phyloP scores from a whole-genome alignment of 2,888 invertebrate species.

The Cheilosia vulpina region DNA sequence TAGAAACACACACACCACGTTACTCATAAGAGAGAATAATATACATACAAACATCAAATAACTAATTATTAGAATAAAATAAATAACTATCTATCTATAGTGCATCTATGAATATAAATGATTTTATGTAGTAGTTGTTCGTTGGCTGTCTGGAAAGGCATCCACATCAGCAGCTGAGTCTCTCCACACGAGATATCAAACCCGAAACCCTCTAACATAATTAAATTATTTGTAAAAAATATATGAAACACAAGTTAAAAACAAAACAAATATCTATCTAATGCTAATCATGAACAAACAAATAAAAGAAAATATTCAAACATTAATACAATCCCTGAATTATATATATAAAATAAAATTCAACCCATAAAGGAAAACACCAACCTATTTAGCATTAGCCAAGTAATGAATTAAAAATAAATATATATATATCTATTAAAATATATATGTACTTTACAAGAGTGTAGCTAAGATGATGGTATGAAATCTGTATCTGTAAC shows the following conservation, averaged over 20 bases:
- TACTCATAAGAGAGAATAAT: slow-evolving; percentile 53
- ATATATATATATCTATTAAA: slow-evolving; percentile 51
- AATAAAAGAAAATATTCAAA: slow-evolving; percentile 19
- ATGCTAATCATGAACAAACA: slow-evolving; percentile 30
- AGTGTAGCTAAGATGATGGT: slow-evolving; percentile 46
- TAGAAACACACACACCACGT: slow-evolving; percentile 31
- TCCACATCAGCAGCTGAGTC: slow-evolving; percentile 41
- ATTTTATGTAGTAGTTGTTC: slow-evolving; percentile 51
- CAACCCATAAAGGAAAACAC: slow-evolving; percentile 58
- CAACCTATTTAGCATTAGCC: slow-evolving; percentile 62
- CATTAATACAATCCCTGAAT: slow-evolving; percentile 51
- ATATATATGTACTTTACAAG: slow-evolving; percentile 27
- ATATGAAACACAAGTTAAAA: slow-evolving; percentile 35
- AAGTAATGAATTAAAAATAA: slow-evolving; percentile 42
- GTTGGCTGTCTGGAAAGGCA: slow-evolving; percentile 55
- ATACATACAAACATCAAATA: slow-evolving; percentile 54
- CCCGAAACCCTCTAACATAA: slow-evolving; percentile 43
- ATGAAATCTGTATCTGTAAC: slow-evolving; percentile 55
- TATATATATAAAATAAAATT: slow-evolving; percentile 35
- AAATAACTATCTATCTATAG: slow-evolving; percentile 70
- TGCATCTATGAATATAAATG: slow-evolving; percentile 65
- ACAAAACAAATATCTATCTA: slow-evolving; percentile 19
- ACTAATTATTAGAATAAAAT: slow-evolving; percentile 67
- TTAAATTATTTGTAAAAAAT: slow-evolving; percentile 65
- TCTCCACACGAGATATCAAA: slow-evolving; percentile 29